A percentile compares a stretch with the other conserved stretches of the same genome.
Evolutionary conservation across 2,113 vertebrate species (phyloP).

Genomic region (Poecilia latipinna): DNA sequence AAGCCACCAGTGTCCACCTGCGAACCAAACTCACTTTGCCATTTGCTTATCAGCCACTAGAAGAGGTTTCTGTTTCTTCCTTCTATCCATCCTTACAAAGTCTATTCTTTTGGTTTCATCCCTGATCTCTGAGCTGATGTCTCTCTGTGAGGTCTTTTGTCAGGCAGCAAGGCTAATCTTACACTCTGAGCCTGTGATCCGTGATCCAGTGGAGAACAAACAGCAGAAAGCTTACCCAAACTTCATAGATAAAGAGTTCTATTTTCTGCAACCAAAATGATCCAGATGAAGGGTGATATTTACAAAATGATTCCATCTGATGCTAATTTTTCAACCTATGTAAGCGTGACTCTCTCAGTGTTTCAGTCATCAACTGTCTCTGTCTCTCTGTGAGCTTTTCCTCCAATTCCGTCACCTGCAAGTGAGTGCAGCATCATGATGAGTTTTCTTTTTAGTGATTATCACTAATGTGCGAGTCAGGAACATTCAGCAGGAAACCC

Average conservation of each 20-base stretch:
- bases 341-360: neutral
- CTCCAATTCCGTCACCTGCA: constrained; percentile 70
- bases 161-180: neutral
- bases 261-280: neutral
- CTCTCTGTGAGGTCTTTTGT: neutral
- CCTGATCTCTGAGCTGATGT: neutral
- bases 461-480: constrained; percentile 45
- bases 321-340: constrained; percentile 30
- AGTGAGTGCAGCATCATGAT: constrained; percentile 10
- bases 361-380: constrained; percentile 15
- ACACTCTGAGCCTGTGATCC: neutral
- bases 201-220: neutral
- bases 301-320: constrained; percentile 21
- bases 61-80: neutral
- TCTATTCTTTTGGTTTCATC: neutral
- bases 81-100: neutral
- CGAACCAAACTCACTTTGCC: too few relatives aligned
- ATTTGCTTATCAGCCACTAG: too few relatives aligned
- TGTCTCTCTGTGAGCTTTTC: constrained; percentile 65
- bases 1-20: too few relatives aligned
- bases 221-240: neutral
- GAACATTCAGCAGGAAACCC: neutral
- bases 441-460: constrained; percentile 37
- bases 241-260: neutral
- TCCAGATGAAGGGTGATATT: neutral